Evolutionary conservation across 2,888 invertebrate species (phyloP), one percentile per base, ranked within the genome.

Genomic region (Megalurothrips usitatus): DNA sequence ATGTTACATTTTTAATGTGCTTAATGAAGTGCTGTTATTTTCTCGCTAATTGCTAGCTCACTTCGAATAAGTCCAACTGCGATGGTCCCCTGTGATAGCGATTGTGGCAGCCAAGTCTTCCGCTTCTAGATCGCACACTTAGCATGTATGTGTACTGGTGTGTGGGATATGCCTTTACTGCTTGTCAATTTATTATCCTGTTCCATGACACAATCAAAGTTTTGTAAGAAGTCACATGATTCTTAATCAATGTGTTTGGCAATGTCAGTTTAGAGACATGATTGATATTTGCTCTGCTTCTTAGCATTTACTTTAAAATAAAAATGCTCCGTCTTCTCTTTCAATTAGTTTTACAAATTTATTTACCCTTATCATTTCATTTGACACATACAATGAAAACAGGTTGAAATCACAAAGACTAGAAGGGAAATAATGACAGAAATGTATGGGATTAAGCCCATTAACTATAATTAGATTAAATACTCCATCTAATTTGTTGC

Each of bases 131-230:
- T 58, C 58, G 19, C 58, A 17, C 10, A 12, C 68, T 75, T 75
- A 11, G 68, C 68, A 26, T 75, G 12, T 14, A 26, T 75, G 9
- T 12, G 26, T 26, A 75, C 23, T 10, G 23, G 68, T 75, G 68
- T 75, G 68, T 75, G 23, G 26, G 68, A 75, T 75, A 75, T 75
- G 68, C 23, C 26, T 26, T 26, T 75, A n/a, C 52, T 68, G 23
- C 68, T 75, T 75, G 68, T 58, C 58, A 19, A 75, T 58, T 58
- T 58, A 58, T 75, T 75, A 26, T 75, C 12, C 23, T 58, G 12
- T 26, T 75, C 68, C 58, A 58, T 75, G 68, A 75, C 68, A 75
- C 68, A 75, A 75, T 75, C 68, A 75, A 75, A 75, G 68, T 75
- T 26, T 75, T 75, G 68, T 75, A 75, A 75, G 68, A 75, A 75